Evolutionary conservation across 2,888 invertebrate species (phyloP), one percentile per base, ranked within the genome.

Genomic region (Branchellion lobata): DNA sequence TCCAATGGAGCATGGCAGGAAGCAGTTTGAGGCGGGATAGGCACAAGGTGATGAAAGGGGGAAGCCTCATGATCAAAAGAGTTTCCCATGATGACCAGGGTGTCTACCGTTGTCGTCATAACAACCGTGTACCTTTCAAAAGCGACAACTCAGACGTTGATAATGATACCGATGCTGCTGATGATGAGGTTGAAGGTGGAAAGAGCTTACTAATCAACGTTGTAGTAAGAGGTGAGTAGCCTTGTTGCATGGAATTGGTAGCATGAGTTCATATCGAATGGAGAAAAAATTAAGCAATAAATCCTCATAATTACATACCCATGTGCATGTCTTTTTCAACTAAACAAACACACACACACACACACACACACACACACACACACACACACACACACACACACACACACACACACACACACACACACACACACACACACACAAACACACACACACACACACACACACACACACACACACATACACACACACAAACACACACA

Each of bases 391-490:
- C 40, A 40, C 5, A 14, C 40, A 40, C 5, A 40, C 40, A 40
- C 40, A 40, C 40, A 40, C 40, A 40, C 40, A 40, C 40, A 40
- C 5, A 40, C 40, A 40, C 40, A 40, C 40, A 40, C 40, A 40
- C 40, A 40, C 40, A 40, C 40, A 40, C 5, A 31, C n/a, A 40
- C 73, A 73, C 18, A 73, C 73, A 57, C 24, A 76, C 57, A 57
- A 14, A 76, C 76, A 53, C 27, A 76, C 57, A 24, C n/a, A 51
- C 57, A 36, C 24, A 57, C 76, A 76, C 27, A 57, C 57, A 76
- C 57, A 76, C 76, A 76, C 36, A 76, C 76, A 57, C 36, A 76
- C 31, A 57, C 36, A 76, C 36, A 76, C 24, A 24, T 31, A 76
- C 27, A 57, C 57, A 76, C 36, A 53, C 53, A 36, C 31, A 51